A percentile compares a stretch with the other conserved stretches of the same genome.
phyloP scores from a whole-genome alignment of 2,113 vertebrate genomes.

The Gracilinanus agilis region DNA sequence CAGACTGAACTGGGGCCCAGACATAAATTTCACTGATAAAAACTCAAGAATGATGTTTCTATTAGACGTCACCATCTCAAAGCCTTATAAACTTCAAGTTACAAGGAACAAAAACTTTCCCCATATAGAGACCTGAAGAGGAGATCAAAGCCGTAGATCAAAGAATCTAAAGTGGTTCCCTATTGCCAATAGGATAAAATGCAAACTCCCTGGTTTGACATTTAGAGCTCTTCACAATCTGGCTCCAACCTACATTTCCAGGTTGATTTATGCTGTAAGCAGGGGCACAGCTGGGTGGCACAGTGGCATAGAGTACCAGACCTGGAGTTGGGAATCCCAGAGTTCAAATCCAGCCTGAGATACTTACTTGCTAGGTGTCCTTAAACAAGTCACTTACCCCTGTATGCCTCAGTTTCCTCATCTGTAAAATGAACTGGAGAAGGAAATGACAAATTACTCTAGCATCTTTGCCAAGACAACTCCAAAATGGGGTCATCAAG shows the following conservation, averaged over 20 bases:
- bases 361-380: too few relatives aligned
- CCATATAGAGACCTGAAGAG: not conserved
- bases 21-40: not conserved
- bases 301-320: too few relatives aligned
- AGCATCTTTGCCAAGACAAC: too few relatives aligned
- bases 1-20: not conserved
- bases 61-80: not conserved
- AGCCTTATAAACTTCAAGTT: not conserved
- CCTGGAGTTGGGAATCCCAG: too few relatives aligned
- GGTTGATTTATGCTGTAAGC: not conserved
- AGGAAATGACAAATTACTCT: too few relatives aligned
- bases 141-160: not conserved
- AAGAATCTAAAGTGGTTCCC: not conserved
- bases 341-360: too few relatives aligned
- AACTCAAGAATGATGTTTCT: not conserved
- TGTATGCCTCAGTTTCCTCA: too few relatives aligned
- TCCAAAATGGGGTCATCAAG: too few relatives aligned
- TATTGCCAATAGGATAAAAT: not conserved
- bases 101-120: not conserved
- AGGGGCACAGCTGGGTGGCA: too few relatives aligned
- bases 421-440: too few relatives aligned
- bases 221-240: not conserved
- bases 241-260: not conserved
- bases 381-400: too few relatives aligned
- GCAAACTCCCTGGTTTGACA: not conserved